phyloP scores from a whole-genome alignment of 1,140 invertebrate genomes.

The Pantala flavescens region DNA sequence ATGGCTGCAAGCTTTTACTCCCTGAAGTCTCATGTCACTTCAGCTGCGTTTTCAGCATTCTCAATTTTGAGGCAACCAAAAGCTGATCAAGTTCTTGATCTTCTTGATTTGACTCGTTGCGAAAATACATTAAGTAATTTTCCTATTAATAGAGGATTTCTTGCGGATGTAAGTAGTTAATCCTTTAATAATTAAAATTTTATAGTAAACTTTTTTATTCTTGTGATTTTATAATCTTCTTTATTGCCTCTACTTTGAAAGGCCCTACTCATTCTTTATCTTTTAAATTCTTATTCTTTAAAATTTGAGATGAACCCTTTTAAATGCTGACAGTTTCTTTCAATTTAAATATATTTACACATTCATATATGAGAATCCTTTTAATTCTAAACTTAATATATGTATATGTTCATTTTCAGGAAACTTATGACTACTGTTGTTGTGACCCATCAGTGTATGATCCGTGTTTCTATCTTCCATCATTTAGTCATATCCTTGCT shows the following conservation, averaged over 20 bases:
- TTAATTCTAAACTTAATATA: no score
- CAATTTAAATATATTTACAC: no score
- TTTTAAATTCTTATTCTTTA: no score
- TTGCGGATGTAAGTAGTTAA: conserved; percentile 25
- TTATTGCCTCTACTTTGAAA: no score
- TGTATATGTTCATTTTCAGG: background rate
- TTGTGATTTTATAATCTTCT: no score
- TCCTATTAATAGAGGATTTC: conserved; percentile 36
- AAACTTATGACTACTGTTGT: background rate
- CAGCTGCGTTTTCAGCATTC: conserved; percentile 32
- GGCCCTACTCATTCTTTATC: no score
- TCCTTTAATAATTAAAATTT: background rate
- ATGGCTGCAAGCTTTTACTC: conserved; percentile 64
- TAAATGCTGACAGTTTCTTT: no score
- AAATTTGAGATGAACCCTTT: no score
- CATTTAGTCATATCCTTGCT: conserved; percentile 50
- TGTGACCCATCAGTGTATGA: conserved; percentile 45
- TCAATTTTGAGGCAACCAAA: conserved; percentile 56
- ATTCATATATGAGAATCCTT: no score
- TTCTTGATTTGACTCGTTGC: conserved; percentile 51
- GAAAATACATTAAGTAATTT: conserved; percentile 57
- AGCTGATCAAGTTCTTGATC: conserved; percentile 55
- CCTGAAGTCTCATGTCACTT: conserved; percentile 40
- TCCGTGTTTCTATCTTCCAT: conserved; percentile 57
- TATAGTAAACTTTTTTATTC: no score